Conservation (phyloP, 2,888 invertebrate species). For the Pandemis cinnamomeana region DNA sequence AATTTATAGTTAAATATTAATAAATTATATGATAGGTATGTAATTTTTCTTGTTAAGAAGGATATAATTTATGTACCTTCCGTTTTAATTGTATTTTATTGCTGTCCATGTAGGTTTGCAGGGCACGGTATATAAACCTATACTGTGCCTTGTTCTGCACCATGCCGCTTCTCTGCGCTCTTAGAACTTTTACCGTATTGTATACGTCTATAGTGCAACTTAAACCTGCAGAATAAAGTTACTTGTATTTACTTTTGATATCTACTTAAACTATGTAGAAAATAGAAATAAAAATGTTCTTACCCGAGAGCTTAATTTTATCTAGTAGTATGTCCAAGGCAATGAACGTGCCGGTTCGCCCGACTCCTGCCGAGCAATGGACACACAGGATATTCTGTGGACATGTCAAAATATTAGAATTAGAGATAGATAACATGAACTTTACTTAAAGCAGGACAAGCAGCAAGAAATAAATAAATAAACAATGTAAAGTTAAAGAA, state of each 20-base stretch:
- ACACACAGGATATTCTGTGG: constrained; percentile 91
- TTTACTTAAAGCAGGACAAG: too few species aligned
- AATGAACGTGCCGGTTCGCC: constrained; percentile 98
- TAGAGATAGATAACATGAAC: too few species aligned
- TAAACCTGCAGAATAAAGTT: constrained; percentile 78
- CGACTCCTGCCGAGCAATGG: constrained; percentile 98
- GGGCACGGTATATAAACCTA: constrained; percentile 97
- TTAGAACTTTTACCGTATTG: constrained; percentile 95
- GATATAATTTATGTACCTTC: constrained; percentile 1
- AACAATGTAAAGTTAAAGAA: background rate
- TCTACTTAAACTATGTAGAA: background rate
- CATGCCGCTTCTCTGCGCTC: constrained; percentile 98
- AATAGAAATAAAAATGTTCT: constrained; percentile 44
- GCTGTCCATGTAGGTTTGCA: constrained; percentile 94
- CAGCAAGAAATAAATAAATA: too few species aligned
- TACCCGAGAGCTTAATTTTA: constrained; percentile 93
- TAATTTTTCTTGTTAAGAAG: too few species aligned
- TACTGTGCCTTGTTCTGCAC: constrained; percentile 99
- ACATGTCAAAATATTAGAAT: too few species aligned
- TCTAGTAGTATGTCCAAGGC: constrained; percentile 99
- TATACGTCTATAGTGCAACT: constrained; percentile 98
- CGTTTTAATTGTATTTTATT: constrained; percentile 21
- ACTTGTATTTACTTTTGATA: background rate
- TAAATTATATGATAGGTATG: too few species aligned
- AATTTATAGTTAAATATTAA: too few species aligned